Conservation (phyloP, 1,140 invertebrate genomes). For the Patella vulgata region DNA sequence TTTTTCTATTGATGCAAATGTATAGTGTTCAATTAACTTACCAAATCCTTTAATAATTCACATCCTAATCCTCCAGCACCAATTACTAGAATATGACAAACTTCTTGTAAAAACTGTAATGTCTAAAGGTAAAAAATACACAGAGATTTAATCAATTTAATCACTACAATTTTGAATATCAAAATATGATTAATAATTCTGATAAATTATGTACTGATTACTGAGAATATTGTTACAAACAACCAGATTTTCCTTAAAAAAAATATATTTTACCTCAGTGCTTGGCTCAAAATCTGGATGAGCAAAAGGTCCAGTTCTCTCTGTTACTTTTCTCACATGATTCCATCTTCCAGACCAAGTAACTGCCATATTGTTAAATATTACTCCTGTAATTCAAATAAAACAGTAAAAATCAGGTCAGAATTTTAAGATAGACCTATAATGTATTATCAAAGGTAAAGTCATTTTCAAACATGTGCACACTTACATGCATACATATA, state of each 20-base stretch:
- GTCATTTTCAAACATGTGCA: too few species aligned
- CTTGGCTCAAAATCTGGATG: constrained; percentile 91
- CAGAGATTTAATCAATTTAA: neutral
- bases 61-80: constrained; percentile 97
- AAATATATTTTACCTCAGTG: constrained; percentile 70
- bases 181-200: neutral
- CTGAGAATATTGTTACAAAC: neutral
- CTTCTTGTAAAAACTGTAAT: constrained; percentile 84
- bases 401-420: too few species aligned
- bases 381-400: too few species aligned
- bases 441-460: too few species aligned
- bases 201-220: neutral
- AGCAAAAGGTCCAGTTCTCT: constrained; percentile 92
- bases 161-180: neutral
- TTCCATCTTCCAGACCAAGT: constrained; percentile 75
- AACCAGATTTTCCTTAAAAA: neutral
- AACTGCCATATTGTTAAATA: constrained; percentile 36
- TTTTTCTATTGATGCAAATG: too few species aligned
- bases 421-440: too few species aligned
- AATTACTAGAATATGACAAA: constrained; percentile 87
- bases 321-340: constrained; percentile 86
- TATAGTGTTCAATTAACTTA: too few species aligned
- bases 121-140: constrained; percentile 68
- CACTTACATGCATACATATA: too few species aligned
- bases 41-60: constrained; percentile 93